These are phyloP conservation scores for Telmatochromis sp. DNA, from an alignment of 2,113 vertebrate species.

Conservation along the genomic window DNA sequence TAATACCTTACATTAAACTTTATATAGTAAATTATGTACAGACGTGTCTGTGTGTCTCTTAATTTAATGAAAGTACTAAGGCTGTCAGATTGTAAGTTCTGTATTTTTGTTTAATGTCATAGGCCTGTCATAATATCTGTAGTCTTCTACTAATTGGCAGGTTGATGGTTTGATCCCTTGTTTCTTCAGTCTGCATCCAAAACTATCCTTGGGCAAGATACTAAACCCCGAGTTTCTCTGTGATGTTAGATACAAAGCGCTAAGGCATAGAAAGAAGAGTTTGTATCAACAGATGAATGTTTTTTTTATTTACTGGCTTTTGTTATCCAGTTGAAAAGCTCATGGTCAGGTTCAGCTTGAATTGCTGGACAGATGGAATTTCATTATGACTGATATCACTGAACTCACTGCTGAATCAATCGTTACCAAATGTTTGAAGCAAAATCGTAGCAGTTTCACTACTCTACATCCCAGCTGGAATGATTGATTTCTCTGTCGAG, in stretches of 20 bases:
- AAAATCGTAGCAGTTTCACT: neutral
- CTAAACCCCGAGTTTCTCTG: neutral
- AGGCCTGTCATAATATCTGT: neutral
- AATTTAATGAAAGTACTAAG: neutral
- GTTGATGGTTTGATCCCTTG: neutral
- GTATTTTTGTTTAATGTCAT: neutral
- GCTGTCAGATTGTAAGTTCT: neutral
- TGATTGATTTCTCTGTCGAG: neutral
- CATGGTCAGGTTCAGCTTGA: neutral
- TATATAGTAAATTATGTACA: neutral
- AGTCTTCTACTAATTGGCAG: neutral
- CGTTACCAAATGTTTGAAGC: neutral
- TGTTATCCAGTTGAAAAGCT: neutral
- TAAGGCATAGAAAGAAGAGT: neutral
- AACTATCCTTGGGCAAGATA: neutral
- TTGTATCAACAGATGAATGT: neutral
- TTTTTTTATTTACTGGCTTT: neutral
- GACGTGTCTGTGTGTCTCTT: neutral
- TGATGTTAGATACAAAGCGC: neutral
- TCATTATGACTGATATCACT: neutral
- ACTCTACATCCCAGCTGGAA: fast-evolving
- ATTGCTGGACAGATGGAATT: neutral
- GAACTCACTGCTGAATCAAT: neutral
- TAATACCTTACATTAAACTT: neutral
- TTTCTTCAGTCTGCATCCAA: neutral